Percentiles rank a stretch among this genome's conserved stretches.
These are phyloP conservation scores for Colossoma macropomum DNA, from an alignment of 2,113 vertebrate genomes.

Conservation along the genomic window DNA sequence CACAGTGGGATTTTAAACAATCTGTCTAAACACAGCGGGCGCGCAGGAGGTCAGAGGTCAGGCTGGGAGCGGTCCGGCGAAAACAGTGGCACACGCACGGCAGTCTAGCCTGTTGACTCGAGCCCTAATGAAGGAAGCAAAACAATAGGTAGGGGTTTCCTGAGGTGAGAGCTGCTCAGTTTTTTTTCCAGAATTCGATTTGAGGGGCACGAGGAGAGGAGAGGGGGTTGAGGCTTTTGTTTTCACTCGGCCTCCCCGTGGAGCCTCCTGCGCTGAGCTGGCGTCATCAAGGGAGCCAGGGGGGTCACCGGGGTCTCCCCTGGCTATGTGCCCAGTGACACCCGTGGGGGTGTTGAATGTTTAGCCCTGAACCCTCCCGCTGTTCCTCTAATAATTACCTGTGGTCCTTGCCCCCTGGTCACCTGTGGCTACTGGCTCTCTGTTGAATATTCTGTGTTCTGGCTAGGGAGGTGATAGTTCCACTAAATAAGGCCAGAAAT, in stretches of 20 bases:
- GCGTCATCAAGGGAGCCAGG: constrained; percentile 77
- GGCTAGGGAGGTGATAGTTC: neutral
- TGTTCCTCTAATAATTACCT: constrained; percentile 47
- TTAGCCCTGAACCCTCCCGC: constrained; percentile 42
- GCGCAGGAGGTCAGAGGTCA: constrained; percentile 65
- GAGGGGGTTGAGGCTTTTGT: constrained; percentile 69
- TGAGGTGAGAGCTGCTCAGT: constrained; percentile 54
- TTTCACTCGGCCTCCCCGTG: constrained; percentile 70
- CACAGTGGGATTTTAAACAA: constrained; percentile 54
- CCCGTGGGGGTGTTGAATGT: constrained; percentile 35
- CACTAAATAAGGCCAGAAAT: neutral
- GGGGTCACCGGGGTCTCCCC: constrained; percentile 20
- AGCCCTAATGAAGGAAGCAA: constrained; percentile 81
- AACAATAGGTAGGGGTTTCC: constrained; percentile 82
- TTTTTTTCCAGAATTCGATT: constrained; percentile 50
- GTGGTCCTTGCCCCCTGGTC: constrained; percentile 41
- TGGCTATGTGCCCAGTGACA: constrained; percentile 7
- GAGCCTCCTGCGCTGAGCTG: constrained; percentile 65
- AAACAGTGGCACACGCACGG: constrained; percentile 79
- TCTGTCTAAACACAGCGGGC: constrained; percentile 75
- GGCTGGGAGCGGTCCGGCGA: constrained; percentile 66
- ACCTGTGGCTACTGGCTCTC: constrained; percentile 31
- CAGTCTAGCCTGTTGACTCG: constrained; percentile 75
- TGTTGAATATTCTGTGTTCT: neutral
- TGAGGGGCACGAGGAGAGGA: constrained; percentile 51